These are phyloP conservation scores for Fabriciana adippe DNA, from an alignment of 2,888 invertebrate species.

Conservation along the genomic window DNA sequence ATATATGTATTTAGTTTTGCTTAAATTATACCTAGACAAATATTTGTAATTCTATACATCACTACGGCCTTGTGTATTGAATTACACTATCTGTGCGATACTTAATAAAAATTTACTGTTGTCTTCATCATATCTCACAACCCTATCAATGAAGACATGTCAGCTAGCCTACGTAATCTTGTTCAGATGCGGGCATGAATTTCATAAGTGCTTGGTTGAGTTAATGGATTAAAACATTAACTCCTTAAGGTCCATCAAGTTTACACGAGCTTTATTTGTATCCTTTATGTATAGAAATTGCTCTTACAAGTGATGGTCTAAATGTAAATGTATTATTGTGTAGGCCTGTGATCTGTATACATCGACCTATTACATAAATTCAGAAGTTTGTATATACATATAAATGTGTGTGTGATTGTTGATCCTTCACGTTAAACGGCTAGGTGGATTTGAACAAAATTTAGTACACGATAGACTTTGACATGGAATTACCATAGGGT, in stretches of 20 bases:
- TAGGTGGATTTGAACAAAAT: too few relatives aligned
- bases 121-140: constrained; percentile 42
- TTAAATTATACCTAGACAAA: too few relatives aligned
- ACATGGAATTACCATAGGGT: too few relatives aligned
- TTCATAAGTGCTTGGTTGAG: constrained; percentile 76
- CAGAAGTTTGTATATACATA: background rate
- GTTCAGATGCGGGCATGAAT: constrained; percentile 77
- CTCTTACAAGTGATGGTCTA: background rate
- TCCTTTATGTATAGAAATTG: constrained; percentile 6
- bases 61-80: too few relatives aligned
- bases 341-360: too few relatives aligned
- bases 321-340: too few relatives aligned
- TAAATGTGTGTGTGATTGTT: background rate
- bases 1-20: too few relatives aligned
- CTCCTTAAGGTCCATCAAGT: constrained; percentile 60
- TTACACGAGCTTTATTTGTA: constrained; percentile 35
- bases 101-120: background rate
- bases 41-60: too few relatives aligned
- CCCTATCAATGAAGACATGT: constrained; percentile 66
- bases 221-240: constrained; percentile 80
- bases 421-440: too few relatives aligned
- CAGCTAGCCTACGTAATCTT: constrained; percentile 71
- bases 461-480: too few relatives aligned
- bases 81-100: too few relatives aligned
- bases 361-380: too few relatives aligned